Evolutionary conservation across 2,113 vertebrate species (phyloP).

Genomic region (Ia io): DNA sequence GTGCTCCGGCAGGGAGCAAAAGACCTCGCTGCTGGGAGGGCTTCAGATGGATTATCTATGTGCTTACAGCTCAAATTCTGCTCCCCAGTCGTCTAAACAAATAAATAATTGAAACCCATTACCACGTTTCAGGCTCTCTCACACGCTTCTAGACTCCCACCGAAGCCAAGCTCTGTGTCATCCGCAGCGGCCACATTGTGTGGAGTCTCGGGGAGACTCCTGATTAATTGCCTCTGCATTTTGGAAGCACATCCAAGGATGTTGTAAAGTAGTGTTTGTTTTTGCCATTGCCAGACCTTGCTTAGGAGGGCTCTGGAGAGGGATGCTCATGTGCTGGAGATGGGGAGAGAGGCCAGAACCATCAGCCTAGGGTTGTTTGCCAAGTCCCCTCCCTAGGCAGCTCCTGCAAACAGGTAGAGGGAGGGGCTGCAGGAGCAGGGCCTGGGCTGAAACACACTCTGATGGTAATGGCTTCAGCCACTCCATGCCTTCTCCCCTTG

Average conservation of each 20-base stretch:
- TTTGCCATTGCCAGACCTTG: constrained; percentile 82
- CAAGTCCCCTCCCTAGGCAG: constrained; percentile 45
- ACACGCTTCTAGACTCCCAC: constrained; percentile 77
- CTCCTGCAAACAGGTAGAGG: background rate
- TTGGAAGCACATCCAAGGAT: constrained; percentile 82
- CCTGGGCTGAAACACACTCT: background rate
- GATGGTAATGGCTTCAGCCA: background rate
- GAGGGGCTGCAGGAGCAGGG: background rate
- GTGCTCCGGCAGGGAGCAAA: constrained; percentile 74
- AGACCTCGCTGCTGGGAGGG: constrained; percentile 72
- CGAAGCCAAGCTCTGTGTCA: constrained; percentile 80
- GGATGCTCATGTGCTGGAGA: constrained; percentile 51
- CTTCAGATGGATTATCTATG: constrained; percentile 75
- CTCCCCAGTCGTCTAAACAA: constrained; percentile 78
- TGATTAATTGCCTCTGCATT: constrained; percentile 84
- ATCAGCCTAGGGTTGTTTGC: constrained; percentile 74
- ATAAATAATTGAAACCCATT: constrained; percentile 82
- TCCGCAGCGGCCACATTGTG: constrained; percentile 76
- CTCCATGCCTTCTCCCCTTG: background rate
- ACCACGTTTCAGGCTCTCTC: constrained; percentile 70
- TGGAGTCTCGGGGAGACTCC: constrained; percentile 73
- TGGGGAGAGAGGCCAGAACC: constrained; percentile 55
- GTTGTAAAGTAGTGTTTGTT: constrained; percentile 81
- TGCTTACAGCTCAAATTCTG: constrained; percentile 74
- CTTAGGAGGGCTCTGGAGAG: constrained; percentile 76